Evolutionary conservation across 2,113 vertebrate genomes (phyloP).

Genomic region (Pipa parva): DNA sequence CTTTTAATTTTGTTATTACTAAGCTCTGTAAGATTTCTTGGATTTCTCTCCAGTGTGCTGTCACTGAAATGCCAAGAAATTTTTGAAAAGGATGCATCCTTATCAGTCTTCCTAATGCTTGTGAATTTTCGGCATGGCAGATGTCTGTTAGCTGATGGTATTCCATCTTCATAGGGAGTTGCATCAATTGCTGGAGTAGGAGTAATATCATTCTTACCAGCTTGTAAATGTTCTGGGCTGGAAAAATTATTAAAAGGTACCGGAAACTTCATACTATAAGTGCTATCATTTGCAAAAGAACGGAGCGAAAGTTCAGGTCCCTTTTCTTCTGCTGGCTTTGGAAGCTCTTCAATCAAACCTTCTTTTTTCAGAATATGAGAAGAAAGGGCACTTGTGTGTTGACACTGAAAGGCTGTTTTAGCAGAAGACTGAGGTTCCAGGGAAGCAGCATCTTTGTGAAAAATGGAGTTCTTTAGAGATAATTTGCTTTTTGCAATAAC

Average conservation of each 20-base stretch:
- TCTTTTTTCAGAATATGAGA: slow-evolving; percentile 76
- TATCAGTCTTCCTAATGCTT: slow-evolving; percentile 83
- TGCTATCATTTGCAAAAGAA: slow-evolving; percentile 81
- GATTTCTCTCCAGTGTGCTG: slow-evolving; percentile 68
- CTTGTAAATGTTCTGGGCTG: slow-evolving; percentile 73
- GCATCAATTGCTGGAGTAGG: slow-evolving; percentile 75
- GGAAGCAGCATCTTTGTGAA: slow-evolving; percentile 80
- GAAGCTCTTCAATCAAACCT: slow-evolving; percentile 76
- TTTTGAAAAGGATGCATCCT: slow-evolving; percentile 67
- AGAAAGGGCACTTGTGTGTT: slow-evolving; percentile 85
- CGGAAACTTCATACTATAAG: slow-evolving; percentile 83
- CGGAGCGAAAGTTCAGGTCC: slow-evolving; percentile 76
- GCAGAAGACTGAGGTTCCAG: slow-evolving; percentile 83
- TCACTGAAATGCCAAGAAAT: slow-evolving; percentile 62
- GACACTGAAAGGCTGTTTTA: slow-evolving; percentile 82
- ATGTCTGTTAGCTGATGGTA: slow-evolving; percentile 75
- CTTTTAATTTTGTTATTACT: slow-evolving; percentile 75
- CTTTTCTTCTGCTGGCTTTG: slow-evolving; percentile 73
- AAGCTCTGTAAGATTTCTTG: slow-evolving; percentile 77
- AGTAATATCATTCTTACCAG: slow-evolving; percentile 69
- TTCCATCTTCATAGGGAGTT: slow-evolving; percentile 74
- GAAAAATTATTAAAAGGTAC: slow-evolving; percentile 69
- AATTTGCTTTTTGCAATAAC: slow-evolving; percentile 84
- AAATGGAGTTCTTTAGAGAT: slow-evolving; percentile 79
- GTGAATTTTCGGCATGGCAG: slow-evolving; percentile 78